These are phyloP conservation scores for Andrena marginata DNA, from an alignment of 2,888 invertebrate species.

Conservation along the genomic window DNA sequence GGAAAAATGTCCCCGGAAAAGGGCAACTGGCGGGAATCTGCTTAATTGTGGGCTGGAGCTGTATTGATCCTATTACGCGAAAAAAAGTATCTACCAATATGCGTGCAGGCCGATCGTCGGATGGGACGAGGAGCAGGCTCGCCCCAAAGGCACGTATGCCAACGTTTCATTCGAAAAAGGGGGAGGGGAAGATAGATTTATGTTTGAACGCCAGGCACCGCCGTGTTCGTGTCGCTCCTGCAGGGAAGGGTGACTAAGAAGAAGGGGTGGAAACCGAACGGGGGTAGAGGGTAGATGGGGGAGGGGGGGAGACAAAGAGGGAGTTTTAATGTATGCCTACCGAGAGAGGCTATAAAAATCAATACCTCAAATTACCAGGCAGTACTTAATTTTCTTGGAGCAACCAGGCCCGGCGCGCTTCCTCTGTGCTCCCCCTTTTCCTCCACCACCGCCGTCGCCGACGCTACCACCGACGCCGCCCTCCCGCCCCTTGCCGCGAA, in stretches of 20 bases:
- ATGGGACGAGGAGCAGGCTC: slow-evolving; percentile 23
- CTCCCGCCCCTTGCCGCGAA: slow-evolving; percentile 51
- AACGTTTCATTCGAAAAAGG: slow-evolving; percentile 42
- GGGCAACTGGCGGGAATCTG: slow-evolving; percentile 14
- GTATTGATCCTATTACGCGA: slow-evolving; percentile 46
- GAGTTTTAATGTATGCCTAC: slow-evolving; percentile 84
- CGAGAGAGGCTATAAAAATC: slow-evolving; percentile 85
- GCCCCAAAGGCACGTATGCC: slow-evolving; percentile 55
- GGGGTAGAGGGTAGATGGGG: slow-evolving; percentile 63
- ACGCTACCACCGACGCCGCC: slow-evolving; percentile 32
- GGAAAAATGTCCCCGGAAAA: background rate
- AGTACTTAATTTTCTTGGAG: slow-evolving; percentile 85
- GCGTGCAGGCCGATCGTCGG: slow-evolving; percentile 3
- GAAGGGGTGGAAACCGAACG: slow-evolving; percentile 56
- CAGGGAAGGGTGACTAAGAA: slow-evolving; percentile 70
- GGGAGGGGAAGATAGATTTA: slow-evolving; percentile 59
- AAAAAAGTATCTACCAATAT: background rate
- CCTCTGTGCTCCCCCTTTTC: slow-evolving; percentile 61
- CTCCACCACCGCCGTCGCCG: slow-evolving; percentile 19
- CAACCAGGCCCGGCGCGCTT: slow-evolving; percentile 73
- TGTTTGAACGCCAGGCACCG: slow-evolving; percentile 81
- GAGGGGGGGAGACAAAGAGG: slow-evolving; percentile 74
- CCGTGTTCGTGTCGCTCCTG: slow-evolving; percentile 81
- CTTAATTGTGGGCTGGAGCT: slow-evolving; percentile 28
- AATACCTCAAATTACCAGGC: slow-evolving; percentile 85